phyloP scores from a whole-genome alignment of 1,140 invertebrate genomes.

The Anastatus disparis region DNA sequence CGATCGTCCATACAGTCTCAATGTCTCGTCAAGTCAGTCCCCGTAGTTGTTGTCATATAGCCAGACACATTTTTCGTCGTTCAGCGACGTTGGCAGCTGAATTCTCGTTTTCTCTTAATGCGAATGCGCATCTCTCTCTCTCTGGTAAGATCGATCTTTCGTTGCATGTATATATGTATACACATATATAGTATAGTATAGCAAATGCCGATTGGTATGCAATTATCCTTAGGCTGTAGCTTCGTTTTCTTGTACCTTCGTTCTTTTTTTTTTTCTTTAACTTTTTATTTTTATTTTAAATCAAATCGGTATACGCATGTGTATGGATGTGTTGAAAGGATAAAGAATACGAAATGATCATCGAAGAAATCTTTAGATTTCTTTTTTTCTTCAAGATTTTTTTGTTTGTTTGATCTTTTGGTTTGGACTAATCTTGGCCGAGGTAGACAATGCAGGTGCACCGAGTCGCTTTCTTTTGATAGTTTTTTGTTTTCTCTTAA shows the following conservation, averaged over 20 bases:
- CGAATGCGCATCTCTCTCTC: constrained; percentile 4
- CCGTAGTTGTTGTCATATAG: constrained; percentile 7
- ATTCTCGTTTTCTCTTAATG: constrained; percentile 31
- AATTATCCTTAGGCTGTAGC: constrained; percentile 30
- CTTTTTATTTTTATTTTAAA: no score
- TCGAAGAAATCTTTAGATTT: no score
- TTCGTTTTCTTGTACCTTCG: background rate
- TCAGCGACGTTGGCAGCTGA: background rate
- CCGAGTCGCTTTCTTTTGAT: background rate
- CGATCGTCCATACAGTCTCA: constrained; percentile 1
- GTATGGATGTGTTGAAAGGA: no score
- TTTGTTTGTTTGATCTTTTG: background rate
- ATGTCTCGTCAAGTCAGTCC: constrained; percentile 19
- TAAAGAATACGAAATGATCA: no score
- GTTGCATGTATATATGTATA: no score
- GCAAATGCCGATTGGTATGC: constrained; percentile 39
- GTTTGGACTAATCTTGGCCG: constrained; percentile 13
- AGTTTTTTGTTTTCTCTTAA: background rate
- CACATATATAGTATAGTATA: no score
- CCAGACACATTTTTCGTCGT: background rate
- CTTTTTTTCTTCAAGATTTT: no score
- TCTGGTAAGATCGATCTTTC: no score
- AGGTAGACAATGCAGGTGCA: constrained; percentile 18
- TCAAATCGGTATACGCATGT: no score
- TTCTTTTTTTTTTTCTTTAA: no score